Evolutionary conservation across 2,113 vertebrate genomes (phyloP), one percentile per base, ranked within the genome.

Genomic region (Chinchilla lanigera): DNA sequence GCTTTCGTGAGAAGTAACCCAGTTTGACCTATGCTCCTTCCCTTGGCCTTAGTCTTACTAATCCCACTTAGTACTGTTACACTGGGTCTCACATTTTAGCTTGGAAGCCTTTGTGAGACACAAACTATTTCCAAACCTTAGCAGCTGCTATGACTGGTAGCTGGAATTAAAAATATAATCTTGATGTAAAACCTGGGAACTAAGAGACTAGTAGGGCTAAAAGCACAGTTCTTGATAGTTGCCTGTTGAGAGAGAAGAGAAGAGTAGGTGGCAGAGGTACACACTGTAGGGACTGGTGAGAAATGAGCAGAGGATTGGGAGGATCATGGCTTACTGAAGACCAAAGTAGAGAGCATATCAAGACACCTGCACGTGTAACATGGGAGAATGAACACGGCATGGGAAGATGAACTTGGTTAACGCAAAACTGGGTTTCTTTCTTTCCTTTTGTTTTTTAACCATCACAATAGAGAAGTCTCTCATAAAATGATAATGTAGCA

Each of bases 401-500:
- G 2, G 56, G 56, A 60, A 47, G 41, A 7, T 52, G n/a, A 56
- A 58, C 35, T 47, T 20, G 90, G 26, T 61, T 58, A 85, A 56
- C 16, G 61, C 33, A 81, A 61, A 89, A 65, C 33, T 52, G 26
- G n/a, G 28, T 44, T 82, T 20, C 28, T 54, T 71, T 60, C 26
- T 54, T 69, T 60, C 17, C 54, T 77, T 92, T 86, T 89, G 24
- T 95, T 92, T 50, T 88, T 82, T 71, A 71, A 73, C 86, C 44
- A 83, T 71, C 44, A 93, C 61, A 75, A 16, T 92, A 58, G 61
- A 52, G 93, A 89, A 85, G 2, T 41, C 41, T 92, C 82, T 89
- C 75, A 75, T 89, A 77, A 93, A 86, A 63, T 94, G 90, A 50
- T 52, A 65, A 91, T 78, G n/a, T 96, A 78, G 3, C 78, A 50